A percentile compares a stretch with the other conserved stretches of the same genome.
phyloP scores from a whole-genome alignment of 2,797 vertebrate genomes.

The Argentina silus region DNA sequence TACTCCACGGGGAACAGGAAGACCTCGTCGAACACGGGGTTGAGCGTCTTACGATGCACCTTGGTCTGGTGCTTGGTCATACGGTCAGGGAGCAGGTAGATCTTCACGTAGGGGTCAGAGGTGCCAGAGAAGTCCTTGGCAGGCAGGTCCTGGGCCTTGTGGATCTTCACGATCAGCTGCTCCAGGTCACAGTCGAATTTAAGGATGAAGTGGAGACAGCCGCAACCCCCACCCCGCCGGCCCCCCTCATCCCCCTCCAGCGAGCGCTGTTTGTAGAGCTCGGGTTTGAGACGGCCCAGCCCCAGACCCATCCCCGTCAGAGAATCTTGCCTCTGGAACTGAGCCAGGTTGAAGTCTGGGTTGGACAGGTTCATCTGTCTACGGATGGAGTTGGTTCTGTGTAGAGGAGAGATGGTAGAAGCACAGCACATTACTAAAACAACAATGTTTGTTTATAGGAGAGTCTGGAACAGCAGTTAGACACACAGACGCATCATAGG shows the following conservation, averaged over 20 bases:
- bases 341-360: constrained; percentile 95
- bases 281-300: constrained; percentile 92
- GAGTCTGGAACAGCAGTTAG: neutral
- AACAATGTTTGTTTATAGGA: neutral
- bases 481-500: neutral
- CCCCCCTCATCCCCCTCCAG: constrained; percentile 89
- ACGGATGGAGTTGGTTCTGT: constrained; percentile 81
- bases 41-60: constrained; percentile 97
- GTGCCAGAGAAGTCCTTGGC: constrained; percentile 99
- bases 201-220: constrained; percentile 93
- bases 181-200: constrained; percentile 96
- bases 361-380: constrained; percentile 97
- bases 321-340: constrained; percentile 96
- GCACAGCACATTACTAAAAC: constrained; percentile 5
- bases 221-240: constrained; percentile 85
- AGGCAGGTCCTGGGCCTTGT: constrained; percentile 94
- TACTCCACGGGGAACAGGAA: constrained; percentile 97
- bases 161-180: constrained; percentile 98
- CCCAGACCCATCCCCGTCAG: constrained; percentile 91
- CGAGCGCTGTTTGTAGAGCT: constrained; percentile 96
- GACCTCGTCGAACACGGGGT: constrained; percentile 97
- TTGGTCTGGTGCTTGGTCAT: constrained; percentile 99
- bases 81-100: constrained; percentile 95
- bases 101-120: constrained; percentile 98
- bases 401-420: constrained; percentile 28